Conservation (phyloP, 2,888 invertebrate genomes). For the Drosophila incognita region DNA sequence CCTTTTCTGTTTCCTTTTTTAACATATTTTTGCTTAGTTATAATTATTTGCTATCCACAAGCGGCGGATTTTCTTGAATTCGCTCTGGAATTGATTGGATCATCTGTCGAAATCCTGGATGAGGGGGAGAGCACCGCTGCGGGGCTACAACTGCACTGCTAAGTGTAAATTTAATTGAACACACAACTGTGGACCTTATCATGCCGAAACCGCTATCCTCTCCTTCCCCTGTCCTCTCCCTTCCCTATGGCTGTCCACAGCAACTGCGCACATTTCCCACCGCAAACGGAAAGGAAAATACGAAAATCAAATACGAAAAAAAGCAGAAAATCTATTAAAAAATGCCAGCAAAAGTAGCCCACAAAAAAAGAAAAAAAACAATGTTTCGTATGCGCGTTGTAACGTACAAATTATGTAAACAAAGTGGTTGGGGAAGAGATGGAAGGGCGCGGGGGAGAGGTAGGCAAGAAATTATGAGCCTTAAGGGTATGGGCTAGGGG, state of each 20-base stretch:
- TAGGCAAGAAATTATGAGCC: conserved; percentile 71
- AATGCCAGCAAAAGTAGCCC: conserved; percentile 66
- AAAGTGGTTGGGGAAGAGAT: conserved; percentile 36
- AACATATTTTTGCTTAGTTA: not conserved
- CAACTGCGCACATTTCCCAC: conserved; percentile 72
- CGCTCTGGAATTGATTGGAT: conserved; percentile 18
- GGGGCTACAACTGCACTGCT: conserved; percentile 47
- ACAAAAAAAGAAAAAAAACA: conserved; percentile 45
- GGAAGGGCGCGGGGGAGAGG: conserved; percentile 10
- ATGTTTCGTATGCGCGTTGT: conserved; percentile 77
- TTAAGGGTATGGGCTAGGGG: conserved; percentile 50
- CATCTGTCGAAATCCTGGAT: conserved; percentile 8
- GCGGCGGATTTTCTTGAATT: not conserved
- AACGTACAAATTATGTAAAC: conserved; percentile 81
- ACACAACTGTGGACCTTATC: conserved; percentile 56
- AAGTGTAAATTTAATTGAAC: conserved; percentile 72
- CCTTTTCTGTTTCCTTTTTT: not conserved
- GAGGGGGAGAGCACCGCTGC: not conserved
- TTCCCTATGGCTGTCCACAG: conserved; percentile 23
- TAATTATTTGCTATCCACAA: conserved; percentile 16
- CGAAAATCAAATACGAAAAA: conserved; percentile 35
- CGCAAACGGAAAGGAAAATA: conserved; percentile 49
- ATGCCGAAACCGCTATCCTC: conserved; percentile 27
- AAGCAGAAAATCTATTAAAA: conserved; percentile 69
- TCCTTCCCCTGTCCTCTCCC: not conserved